phyloP scores from a whole-genome alignment of 2,888 invertebrate species.

The Ariolimax columbianus region DNA sequence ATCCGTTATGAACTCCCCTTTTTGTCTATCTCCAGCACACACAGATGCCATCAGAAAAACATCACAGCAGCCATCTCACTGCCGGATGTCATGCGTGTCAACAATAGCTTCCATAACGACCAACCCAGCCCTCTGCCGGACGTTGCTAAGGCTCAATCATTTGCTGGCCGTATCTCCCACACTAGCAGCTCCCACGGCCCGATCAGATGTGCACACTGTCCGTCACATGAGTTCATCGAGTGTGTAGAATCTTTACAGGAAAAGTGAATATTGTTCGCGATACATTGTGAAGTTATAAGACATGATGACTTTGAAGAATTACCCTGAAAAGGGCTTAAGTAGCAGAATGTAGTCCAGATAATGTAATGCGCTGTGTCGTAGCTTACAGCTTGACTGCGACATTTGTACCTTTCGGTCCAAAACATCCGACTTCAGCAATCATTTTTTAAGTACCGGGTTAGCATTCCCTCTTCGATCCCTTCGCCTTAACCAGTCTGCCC shows the following conservation, averaged over 20 bases:
- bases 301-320: too few relatives aligned
- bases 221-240: not conserved
- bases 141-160: conserved; percentile 41
- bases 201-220: not conserved
- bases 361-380: too few relatives aligned
- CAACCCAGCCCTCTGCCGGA: conserved; percentile 33
- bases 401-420: too few relatives aligned
- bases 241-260: conserved; percentile 13
- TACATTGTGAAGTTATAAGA: too few relatives aligned
- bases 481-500: too few relatives aligned
- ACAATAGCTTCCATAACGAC: conserved; percentile 40
- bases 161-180: conserved; percentile 44
- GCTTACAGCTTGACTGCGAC: too few relatives aligned
- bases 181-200: not conserved
- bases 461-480: too few relatives aligned
- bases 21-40: conserved; percentile 21
- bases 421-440: too few relatives aligned
- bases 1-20: not conserved
- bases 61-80: conserved; percentile 47
- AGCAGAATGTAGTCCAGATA: too few relatives aligned
- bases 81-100: conserved; percentile 47
- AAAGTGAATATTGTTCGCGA: too few relatives aligned
- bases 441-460: too few relatives aligned
- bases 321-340: too few relatives aligned
- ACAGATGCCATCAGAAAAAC: conserved; percentile 30